A percentile compares a stretch with the other conserved stretches of the same genome.
These are phyloP conservation scores for Formica exsecta DNA, from an alignment of 1,140 invertebrate genomes.

Conservation along the genomic window DNA sequence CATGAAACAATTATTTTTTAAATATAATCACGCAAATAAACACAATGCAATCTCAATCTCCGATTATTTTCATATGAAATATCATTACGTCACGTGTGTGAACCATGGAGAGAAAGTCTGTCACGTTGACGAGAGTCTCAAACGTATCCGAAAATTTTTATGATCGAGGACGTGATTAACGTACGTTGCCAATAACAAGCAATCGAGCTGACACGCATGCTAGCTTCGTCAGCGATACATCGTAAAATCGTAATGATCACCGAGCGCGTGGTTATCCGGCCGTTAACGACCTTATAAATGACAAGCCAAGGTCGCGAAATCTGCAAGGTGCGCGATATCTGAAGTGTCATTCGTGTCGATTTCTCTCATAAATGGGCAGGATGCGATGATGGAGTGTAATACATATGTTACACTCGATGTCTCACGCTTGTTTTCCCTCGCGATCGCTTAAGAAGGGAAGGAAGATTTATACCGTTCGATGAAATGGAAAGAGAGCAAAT, in stretches of 20 bases:
- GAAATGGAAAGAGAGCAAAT: not conserved
- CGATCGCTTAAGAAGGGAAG: slow-evolving; percentile 1
- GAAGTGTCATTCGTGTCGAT: slow-evolving; percentile 31
- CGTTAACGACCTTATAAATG: slow-evolving; percentile 47
- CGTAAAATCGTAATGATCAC: slow-evolving; percentile 32
- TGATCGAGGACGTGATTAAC: slow-evolving; percentile 19
- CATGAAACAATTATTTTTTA: no score
- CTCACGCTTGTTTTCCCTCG: not conserved
- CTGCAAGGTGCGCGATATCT: slow-evolving; percentile 21
- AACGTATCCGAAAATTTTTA: slow-evolving; percentile 42
- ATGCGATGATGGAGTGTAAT: not conserved
- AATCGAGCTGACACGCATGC: slow-evolving; percentile 33
- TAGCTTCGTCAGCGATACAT: not conserved
- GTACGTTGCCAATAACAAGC: slow-evolving; percentile 41
- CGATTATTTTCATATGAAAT: slow-evolving; percentile 11
- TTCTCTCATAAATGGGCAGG: slow-evolving; percentile 17
- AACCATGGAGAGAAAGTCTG: slow-evolving; percentile 43
- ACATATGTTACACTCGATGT: slow-evolving; percentile 34
- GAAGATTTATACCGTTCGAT: slow-evolving; percentile 28
- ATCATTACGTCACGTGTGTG: slow-evolving; percentile 17
- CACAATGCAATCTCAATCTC: not conserved
- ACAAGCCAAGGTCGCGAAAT: slow-evolving; percentile 41
- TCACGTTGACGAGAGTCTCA: not conserved
- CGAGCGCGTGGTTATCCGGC: slow-evolving; percentile 11
- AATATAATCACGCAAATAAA: no score